Evolutionary conservation across 1,140 invertebrate species (phyloP).

Genomic region (Caenorhabditis latens): DNA sequence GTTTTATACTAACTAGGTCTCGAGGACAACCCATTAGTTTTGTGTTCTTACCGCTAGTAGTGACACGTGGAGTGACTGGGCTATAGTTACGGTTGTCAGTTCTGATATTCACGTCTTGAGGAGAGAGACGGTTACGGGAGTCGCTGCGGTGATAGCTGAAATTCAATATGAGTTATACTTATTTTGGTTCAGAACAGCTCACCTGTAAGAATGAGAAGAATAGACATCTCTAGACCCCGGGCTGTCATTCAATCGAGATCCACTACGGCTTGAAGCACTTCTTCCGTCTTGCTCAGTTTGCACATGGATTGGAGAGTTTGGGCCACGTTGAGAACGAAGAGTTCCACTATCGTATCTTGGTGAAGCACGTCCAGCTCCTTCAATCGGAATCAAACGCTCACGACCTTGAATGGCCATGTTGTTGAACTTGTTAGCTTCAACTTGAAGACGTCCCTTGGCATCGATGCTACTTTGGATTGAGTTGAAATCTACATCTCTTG

Average conservation of each 20-base stretch:
- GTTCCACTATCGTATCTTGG: slow-evolving; percentile 68
- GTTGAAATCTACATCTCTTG: slow-evolving; percentile 72
- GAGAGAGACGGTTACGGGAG: slow-evolving; percentile 51
- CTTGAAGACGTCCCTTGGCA: slow-evolving; percentile 74
- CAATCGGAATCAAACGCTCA: slow-evolving; percentile 75
- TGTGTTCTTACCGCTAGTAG: slow-evolving; percentile 32
- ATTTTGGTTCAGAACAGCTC: not conserved
- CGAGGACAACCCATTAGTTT: not conserved
- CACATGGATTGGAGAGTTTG: slow-evolving; percentile 62
- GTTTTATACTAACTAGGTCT: not conserved
- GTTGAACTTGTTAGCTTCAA: slow-evolving; percentile 73
- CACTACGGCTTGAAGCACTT: slow-evolving; percentile 32
- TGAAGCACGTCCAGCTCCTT: slow-evolving; percentile 64
- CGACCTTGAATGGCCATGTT: slow-evolving; percentile 70
- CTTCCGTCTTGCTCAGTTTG: slow-evolving; percentile 41
- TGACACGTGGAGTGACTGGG: slow-evolving; percentile 1
- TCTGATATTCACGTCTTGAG: slow-evolving; percentile 51
- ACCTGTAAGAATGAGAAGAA: slow-evolving; percentile 59
- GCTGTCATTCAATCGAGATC: slow-evolving; percentile 17
- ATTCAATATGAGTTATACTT: not conserved
- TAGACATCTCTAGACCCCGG: slow-evolving; percentile 56
- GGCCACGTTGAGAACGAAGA: slow-evolving; percentile 71
- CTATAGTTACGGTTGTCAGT: slow-evolving; percentile 54
- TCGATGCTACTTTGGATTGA: slow-evolving; percentile 73
- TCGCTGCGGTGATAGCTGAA: slow-evolving; percentile 63